Conservation (phyloP, 2,797 vertebrate species). For the Enteromius radiatus region DNA sequence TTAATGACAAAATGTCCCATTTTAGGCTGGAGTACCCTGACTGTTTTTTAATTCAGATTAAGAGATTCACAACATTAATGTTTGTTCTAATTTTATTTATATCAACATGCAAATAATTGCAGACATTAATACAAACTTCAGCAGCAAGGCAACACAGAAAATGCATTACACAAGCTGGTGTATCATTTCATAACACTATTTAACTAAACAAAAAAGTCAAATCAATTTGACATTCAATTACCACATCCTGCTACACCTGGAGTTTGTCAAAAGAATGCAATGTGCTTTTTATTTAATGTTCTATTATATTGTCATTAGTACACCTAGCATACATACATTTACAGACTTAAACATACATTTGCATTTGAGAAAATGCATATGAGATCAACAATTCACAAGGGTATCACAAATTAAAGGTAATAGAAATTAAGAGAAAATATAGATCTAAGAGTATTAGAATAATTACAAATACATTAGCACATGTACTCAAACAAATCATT, state of each 20-base stretch:
- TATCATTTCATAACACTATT: neutral
- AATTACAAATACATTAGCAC: neutral
- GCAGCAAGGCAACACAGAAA: neutral
- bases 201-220: neutral
- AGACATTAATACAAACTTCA: neutral
- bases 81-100: constrained; percentile 11
- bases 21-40: no score
- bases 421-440: neutral
- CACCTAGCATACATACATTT: neutral
- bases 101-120: neutral
- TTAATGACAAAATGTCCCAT: no score
- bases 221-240: neutral
- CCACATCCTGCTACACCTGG: neutral
- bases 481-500: neutral
- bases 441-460: neutral
- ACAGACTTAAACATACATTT: neutral
- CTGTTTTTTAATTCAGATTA: no score
- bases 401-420: neutral
- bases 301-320: neutral
- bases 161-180: neutral
- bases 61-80: neutral
- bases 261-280: neutral
- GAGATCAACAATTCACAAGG: neutral
- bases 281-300: neutral
- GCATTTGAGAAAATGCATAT: neutral